Conservation (phyloP, 2,113 vertebrate species). For the Panthera uncia region DNA sequence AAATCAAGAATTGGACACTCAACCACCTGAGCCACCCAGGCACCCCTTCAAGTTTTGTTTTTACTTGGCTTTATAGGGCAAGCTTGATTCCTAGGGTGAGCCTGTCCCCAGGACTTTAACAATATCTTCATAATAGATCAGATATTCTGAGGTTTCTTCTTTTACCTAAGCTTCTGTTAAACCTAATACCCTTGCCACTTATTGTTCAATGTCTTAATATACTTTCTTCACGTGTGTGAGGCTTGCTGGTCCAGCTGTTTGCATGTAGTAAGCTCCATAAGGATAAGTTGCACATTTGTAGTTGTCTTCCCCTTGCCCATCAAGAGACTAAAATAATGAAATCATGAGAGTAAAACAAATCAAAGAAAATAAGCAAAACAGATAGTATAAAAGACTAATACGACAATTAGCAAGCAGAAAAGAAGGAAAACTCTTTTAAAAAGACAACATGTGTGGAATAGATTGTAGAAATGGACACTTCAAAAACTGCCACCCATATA, state of each 20-base stretch:
- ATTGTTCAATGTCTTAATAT: background rate
- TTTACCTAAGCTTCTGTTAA: background rate
- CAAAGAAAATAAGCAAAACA: background rate
- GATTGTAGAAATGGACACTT: background rate
- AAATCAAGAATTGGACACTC: no score
- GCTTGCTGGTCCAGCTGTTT: background rate
- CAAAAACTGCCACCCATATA: background rate
- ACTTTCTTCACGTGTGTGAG: background rate
- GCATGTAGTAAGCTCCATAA: background rate
- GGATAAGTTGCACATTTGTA: background rate
- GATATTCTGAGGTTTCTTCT: background rate
- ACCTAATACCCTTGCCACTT: background rate
- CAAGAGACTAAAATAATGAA: background rate
- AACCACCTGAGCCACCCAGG: no score
- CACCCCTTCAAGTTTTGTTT: background rate
- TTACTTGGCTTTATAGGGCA: background rate
- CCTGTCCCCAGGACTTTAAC: background rate
- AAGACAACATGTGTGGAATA: background rate
- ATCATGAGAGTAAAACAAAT: slow-evolving; percentile 4
- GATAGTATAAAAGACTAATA: background rate
- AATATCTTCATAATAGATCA: background rate
- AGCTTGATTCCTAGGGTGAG: background rate
- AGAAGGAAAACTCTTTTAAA: background rate
- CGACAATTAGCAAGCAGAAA: background rate
- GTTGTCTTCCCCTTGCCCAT: background rate